These are phyloP conservation scores for Drosophila vallismaia DNA, from an alignment of 2,888 invertebrate species.

Conservation along the genomic window DNA sequence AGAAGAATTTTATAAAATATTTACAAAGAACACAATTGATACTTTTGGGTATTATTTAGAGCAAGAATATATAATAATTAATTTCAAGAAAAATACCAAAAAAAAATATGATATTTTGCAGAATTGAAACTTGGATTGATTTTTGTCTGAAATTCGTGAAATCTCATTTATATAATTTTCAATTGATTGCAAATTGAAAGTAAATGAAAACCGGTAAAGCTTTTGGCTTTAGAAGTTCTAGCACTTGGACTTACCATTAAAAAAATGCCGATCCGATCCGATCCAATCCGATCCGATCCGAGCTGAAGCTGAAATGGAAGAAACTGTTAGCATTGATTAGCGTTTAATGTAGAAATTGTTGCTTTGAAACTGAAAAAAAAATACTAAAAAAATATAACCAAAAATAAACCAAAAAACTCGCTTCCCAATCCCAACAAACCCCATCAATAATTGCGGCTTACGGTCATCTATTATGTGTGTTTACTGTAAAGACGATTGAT, in stretches of 20 bases:
- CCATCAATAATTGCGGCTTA: conserved; percentile 74
- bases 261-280: conserved; percentile 40
- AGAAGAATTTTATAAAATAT: too few species aligned
- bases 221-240: conserved; percentile 3
- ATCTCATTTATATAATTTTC: background rate
- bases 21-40: too few species aligned
- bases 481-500: conserved; percentile 73
- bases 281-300: conserved; percentile 3
- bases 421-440: background rate
- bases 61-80: background rate
- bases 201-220: background rate
- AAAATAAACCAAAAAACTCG: background rate
- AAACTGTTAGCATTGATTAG: conserved; percentile 54
- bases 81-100: background rate
- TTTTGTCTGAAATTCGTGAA: background rate
- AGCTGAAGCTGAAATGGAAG: conserved; percentile 47
- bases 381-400: background rate
- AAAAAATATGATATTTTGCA: background rate
- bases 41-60: too few species aligned
- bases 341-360: conserved; percentile 29
- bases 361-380: background rate
- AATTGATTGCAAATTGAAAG: conserved; percentile 8
- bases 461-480: conserved; percentile 66
- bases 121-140: too few species aligned
- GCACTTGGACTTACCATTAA: conserved; percentile 65